Evolutionary conservation across 35 echinoderm and acorn worm genomes (phyloP), one percentile per base, ranked within the genome.

Genomic region (Patiria miniata): DNA sequence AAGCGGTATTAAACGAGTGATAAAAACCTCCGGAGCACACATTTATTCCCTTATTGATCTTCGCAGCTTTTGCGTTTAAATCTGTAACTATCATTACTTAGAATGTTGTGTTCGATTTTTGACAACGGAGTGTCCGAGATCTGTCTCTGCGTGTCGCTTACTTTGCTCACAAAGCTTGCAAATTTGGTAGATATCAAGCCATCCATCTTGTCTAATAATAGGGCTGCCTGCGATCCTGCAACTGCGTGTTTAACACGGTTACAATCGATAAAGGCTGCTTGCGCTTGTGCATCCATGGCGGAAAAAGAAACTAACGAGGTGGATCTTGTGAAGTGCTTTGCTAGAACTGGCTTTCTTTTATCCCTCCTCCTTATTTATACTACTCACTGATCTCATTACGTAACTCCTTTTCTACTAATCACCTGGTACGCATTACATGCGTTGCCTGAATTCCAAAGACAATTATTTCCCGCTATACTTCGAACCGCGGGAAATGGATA

Each of bases 1-100:
- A n/a, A n/a, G n/a, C n/a, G n/a, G n/a, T n/a, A n/a, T n/a, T n/a
- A n/a, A n/a, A n/a, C n/a, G n/a, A n/a, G n/a, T n/a, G n/a, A n/a
- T n/a, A n/a, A n/a, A n/a, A n/a, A n/a, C n/a, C n/a, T n/a, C n/a
- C n/a, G n/a, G n/a, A n/a, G n/a, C n/a, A n/a, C n/a, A n/a, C n/a
- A n/a, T n/a, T n/a, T n/a, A n/a, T n/a, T n/a, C n/a, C n/a, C n/a
- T n/a, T n/a, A 65, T 2, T 65, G 60, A 23, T 65, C 60, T 65
- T 65, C 60, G 12, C 60, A 65, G 60, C 60, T 65, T 22, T 65
- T 65, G n/a, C 60, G 60, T 65, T 65, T 65, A 21, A 65, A 65
- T 3, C 2, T 65, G 14, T 65, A 65, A 2, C 60, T 65, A 2
- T 65, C 60, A 32, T 65, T 65, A 18, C 12, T 65, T 21, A 65